Evolutionary conservation across 2,888 invertebrate genomes (phyloP).

Genomic region (Hypsopygia costalis): DNA sequence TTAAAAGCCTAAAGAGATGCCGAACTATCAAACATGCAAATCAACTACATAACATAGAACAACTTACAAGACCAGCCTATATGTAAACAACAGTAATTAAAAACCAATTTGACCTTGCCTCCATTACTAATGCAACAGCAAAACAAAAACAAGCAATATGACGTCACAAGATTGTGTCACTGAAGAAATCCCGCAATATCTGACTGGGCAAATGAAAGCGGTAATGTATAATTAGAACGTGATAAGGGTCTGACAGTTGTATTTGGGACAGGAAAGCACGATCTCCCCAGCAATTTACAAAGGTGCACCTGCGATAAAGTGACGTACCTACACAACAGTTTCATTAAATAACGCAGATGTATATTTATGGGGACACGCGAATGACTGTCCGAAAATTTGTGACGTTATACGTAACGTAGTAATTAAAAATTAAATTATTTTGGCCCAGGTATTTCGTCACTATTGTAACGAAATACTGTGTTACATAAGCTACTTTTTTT

Average conservation of each 20-base stretch:
- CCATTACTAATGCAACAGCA: background rate
- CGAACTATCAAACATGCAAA: too few species aligned
- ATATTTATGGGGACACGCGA: background rate
- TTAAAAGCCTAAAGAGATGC: too few species aligned
- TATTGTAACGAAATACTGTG: too few species aligned
- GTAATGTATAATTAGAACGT: constrained; percentile 75
- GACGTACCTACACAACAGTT: constrained; percentile 20
- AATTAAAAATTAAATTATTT: too few species aligned
- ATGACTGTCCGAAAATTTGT: background rate
- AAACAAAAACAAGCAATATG: constrained; percentile 12
- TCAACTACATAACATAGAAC: too few species aligned
- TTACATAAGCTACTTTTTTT: too few species aligned
- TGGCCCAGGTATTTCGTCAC: too few species aligned
- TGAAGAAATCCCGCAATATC: constrained; percentile 46
- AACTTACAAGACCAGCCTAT: too few species aligned
- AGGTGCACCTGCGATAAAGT: constrained; percentile 56
- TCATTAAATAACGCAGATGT: constrained; percentile 6
- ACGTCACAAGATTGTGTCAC: constrained; percentile 27
- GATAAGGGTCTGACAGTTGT: constrained; percentile 76
- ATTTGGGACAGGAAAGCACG: constrained; percentile 64
- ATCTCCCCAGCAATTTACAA: constrained; percentile 52
- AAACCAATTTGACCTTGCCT: background rate
- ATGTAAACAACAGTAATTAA: too few species aligned
- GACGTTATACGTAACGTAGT: too few species aligned
- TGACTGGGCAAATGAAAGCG: constrained; percentile 60